Evolutionary conservation across 1,140 invertebrate species (phyloP).

Genomic region (Achatina immaculata): DNA sequence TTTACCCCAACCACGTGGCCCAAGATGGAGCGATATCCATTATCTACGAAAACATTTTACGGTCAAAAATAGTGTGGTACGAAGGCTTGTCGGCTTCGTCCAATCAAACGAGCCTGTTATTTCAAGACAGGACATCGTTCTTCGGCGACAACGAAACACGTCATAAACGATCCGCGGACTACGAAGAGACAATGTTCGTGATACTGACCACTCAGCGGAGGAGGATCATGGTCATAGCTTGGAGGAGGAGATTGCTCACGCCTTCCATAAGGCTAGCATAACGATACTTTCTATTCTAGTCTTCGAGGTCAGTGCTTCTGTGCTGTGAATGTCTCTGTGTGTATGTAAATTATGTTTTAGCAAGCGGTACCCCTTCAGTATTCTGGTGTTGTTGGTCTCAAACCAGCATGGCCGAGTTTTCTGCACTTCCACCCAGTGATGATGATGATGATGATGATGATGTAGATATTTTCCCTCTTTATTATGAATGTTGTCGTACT

Average conservation of each 20-base stretch:
- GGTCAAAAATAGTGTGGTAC: not conserved
- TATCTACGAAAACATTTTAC: not conserved
- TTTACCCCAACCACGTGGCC: not conserved
- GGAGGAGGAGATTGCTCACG: constrained; percentile 51
- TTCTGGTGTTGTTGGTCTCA: no score
- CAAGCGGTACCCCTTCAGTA: no score
- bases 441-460: no score
- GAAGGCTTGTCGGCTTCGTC: not conserved
- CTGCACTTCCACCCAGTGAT: no score
- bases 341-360: no score
- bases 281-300: constrained; percentile 54
- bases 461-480: no score
- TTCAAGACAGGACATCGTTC: not conserved
- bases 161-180: not conserved
- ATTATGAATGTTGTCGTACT: no score
- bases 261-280: constrained; percentile 59
- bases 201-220: not conserved
- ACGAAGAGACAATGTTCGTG: not conserved
- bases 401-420: no score
- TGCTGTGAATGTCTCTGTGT: no score
- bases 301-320: constrained; percentile 46
- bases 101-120: not conserved
- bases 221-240: constrained; percentile 30
- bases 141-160: not conserved
- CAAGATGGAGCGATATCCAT: not conserved